phyloP scores from a whole-genome alignment of 2,888 invertebrate genomes.

The Caenorhabditis sinica region DNA sequence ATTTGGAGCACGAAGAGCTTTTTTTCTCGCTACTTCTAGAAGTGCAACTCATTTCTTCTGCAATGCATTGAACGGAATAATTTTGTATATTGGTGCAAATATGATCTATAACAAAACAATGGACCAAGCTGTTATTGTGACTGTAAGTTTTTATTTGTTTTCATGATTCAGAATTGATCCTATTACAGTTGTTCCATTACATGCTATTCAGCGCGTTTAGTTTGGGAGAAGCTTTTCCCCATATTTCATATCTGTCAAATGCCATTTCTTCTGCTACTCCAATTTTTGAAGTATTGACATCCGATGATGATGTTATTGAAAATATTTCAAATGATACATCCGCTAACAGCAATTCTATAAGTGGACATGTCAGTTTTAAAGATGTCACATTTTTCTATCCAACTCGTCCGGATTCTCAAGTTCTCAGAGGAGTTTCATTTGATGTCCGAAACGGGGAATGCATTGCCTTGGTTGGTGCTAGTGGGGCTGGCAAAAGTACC shows the following conservation, averaged over 20 bases:
- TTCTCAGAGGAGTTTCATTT: conserved; percentile 73
- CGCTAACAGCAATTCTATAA: conserved; percentile 81
- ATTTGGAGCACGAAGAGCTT: conserved; percentile 75
- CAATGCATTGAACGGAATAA: conserved; percentile 81
- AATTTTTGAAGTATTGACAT: conserved; percentile 40
- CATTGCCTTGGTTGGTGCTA: conserved; percentile 75
- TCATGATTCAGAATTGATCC: background rate
- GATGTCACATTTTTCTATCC: conserved; percentile 85
- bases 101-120: conserved; percentile 64
- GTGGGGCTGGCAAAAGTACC: conserved; percentile 77
- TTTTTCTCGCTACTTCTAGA: conserved; percentile 82
- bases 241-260: conserved; percentile 33
- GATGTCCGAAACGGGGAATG: conserved; percentile 72
- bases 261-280: conserved; percentile 51
- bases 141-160: background rate
- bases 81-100: conserved; percentile 75
- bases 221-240: conserved; percentile 48
- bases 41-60: conserved; percentile 82
- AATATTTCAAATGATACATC: conserved; percentile 59
- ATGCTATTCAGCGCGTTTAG: conserved; percentile 58
- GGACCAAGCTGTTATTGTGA: conserved; percentile 39
- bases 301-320: conserved; percentile 68
- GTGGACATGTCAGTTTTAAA: conserved; percentile 84
- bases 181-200: conserved; percentile 44
- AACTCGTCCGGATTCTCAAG: conserved; percentile 83